Percentiles rank a stretch among this genome's conserved stretches.
phyloP scores from a whole-genome alignment of 2,888 invertebrate species.

The Drosophila nr. fundita region DNA sequence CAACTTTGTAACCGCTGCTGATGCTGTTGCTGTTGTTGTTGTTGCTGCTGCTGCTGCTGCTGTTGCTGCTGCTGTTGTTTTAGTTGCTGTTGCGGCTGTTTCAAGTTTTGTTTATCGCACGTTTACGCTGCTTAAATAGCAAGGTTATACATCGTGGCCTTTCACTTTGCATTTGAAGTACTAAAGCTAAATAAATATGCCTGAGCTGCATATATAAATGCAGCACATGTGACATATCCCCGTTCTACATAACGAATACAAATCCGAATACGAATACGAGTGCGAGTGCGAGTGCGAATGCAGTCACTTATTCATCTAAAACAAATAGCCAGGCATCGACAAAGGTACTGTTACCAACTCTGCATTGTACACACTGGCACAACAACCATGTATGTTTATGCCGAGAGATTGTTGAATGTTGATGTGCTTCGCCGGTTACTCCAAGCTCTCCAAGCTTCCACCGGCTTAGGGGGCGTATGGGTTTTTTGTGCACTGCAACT shows the following conservation, averaged over 20 bases:
- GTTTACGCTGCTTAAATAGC: constrained; percentile 79
- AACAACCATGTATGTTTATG: background rate
- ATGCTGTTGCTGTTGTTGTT: constrained; percentile 31
- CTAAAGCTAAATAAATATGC: constrained; percentile 60
- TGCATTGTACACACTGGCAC: constrained; percentile 1
- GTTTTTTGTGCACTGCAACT: constrained; percentile 41
- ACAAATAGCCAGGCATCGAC: constrained; percentile 67
- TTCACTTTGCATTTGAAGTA: constrained; percentile 78
- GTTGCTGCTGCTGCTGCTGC: constrained; percentile 21
- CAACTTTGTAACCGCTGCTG: constrained; percentile 47
- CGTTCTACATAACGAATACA: constrained; percentile 52
- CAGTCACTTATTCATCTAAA: constrained; percentile 63
- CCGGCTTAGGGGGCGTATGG: constrained; percentile 57
- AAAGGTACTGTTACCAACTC: constrained; percentile 63
- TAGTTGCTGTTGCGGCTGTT: constrained; percentile 58
- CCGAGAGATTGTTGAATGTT: constrained; percentile 47
- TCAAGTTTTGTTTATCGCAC: constrained; percentile 78
- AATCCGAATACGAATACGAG: constrained; percentile 18
- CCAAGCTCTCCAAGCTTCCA: constrained; percentile 17
- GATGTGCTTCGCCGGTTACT: constrained; percentile 42
- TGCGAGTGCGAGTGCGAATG: constrained; percentile 2
- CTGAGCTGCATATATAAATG: constrained; percentile 55
- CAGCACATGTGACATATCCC: constrained; percentile 76
- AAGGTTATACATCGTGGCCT: constrained; percentile 79
- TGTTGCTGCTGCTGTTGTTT: constrained; percentile 38